Conservation (phyloP, 23 tunicate genomes). For the Oikopleura vanhoeffeni region DNA sequence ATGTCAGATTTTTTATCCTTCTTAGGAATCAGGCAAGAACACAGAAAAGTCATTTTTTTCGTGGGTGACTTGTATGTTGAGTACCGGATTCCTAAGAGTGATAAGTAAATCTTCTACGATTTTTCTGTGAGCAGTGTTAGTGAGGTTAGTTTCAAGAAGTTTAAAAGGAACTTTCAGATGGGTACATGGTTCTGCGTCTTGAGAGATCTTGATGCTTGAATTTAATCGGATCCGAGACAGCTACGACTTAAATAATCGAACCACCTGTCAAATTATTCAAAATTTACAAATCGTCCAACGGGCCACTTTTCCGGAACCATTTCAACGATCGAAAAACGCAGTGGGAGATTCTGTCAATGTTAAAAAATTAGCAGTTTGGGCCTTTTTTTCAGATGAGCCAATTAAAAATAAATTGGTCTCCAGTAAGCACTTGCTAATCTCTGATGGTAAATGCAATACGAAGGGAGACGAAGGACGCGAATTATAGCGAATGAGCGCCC, state of each 20-base stretch:
- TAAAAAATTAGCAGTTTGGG: not conserved
- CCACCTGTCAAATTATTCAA: not conserved
- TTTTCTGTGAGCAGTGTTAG: no score
- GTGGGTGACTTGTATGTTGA: no score
- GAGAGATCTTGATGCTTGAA: not conserved
- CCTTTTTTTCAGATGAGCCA: no score
- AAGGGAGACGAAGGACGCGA: conserved; percentile 37
- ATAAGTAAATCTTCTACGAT: no score
- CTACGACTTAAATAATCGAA: not conserved
- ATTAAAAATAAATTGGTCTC: conserved; percentile 18
- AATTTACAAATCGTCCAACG: not conserved
- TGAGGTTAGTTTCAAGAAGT: no score
- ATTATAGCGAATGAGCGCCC: conserved; percentile 48
- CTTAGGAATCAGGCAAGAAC: no score
- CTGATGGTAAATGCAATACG: conserved; percentile 19
- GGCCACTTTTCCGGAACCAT: not conserved
- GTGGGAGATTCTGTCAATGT: not conserved
- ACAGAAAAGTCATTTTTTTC: no score
- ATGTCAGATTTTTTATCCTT: no score
- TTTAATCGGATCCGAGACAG: not conserved
- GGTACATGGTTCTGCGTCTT: conserved; percentile 8
- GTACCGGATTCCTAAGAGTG: no score
- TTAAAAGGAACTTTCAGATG: conserved; percentile 71
- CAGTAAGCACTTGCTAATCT: conserved; percentile 47
- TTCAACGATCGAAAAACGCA: not conserved